A percentile compares a stretch with the other conserved stretches of the same genome.
Evolutionary conservation across 2,797 vertebrate genomes (phyloP).

Genomic region (Falco biarmicus): DNA sequence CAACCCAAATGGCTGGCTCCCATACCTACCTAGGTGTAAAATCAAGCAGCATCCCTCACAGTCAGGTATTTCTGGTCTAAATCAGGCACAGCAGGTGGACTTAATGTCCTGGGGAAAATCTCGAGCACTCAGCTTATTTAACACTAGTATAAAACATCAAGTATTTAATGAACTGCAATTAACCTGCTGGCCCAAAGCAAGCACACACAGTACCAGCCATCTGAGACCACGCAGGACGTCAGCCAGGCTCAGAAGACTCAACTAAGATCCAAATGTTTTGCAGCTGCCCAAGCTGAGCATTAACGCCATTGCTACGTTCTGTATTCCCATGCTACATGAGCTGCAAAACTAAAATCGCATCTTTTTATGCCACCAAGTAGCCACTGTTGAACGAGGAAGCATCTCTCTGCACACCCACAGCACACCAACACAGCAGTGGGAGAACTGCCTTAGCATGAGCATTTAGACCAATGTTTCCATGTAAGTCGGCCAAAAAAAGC

Average conservation of each 20-base stretch:
- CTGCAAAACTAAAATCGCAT: not conserved
- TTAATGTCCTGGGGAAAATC: not conserved
- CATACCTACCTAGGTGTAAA: not conserved
- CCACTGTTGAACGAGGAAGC: not conserved
- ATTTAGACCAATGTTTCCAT: accelerated
- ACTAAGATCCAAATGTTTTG: not conserved
- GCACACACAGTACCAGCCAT: not conserved
- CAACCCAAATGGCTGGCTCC: not conserved
- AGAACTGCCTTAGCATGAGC: not conserved
- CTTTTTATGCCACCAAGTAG: not conserved
- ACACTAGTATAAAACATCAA: not conserved
- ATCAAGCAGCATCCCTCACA: not conserved
- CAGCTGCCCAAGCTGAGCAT: not conserved
- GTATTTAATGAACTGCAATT: not conserved
- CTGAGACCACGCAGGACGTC: accelerated
- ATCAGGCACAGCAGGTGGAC: not conserved
- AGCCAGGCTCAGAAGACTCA: not conserved
- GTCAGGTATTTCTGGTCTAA: accelerated
- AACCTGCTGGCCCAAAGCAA: not conserved
- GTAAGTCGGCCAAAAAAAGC: not conserved
- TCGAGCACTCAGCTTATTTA: not conserved
- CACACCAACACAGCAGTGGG: not conserved
- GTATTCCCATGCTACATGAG: not conserved
- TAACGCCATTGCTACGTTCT: not conserved
- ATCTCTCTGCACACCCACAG: accelerated